Evolutionary conservation across 2,113 vertebrate species (phyloP).

Genomic region (Ammodytes marinus): DNA sequence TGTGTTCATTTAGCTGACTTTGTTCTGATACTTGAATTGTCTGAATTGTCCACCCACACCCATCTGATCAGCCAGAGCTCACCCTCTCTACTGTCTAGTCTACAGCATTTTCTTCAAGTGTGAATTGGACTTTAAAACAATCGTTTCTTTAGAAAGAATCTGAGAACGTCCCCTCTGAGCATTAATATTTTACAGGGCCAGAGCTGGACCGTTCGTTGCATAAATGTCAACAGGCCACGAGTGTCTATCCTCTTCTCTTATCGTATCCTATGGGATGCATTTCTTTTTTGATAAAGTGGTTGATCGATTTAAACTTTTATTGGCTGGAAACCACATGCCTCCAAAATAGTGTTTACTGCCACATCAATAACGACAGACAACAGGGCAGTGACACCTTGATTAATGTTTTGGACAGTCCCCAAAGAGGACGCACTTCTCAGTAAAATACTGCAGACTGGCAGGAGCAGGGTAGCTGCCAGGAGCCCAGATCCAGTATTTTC

Average conservation of each 20-base stretch:
- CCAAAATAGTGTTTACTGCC: not conserved
- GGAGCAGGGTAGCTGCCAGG: not conserved
- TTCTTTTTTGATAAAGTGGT: not conserved
- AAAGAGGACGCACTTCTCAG: not conserved
- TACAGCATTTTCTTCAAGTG: conserved; percentile 1
- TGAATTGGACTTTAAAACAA: conserved; percentile 12
- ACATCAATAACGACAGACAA: not conserved
- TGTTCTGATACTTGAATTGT: conserved; percentile 36
- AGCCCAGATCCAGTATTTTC: not conserved
- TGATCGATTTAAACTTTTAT: not conserved
- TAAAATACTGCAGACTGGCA: not conserved
- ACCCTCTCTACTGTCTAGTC: not conserved
- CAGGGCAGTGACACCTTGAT: not conserved
- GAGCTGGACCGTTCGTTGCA: not conserved
- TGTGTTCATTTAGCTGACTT: conserved; percentile 44
- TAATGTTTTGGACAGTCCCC: not conserved
- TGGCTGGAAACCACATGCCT: not conserved
- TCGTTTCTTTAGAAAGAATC: not conserved
- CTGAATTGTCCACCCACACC: conserved; percentile 47
- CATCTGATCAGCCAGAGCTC: conserved; percentile 35
- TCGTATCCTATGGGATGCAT: no score
- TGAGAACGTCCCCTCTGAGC: not conserved
- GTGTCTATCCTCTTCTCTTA: not conserved
- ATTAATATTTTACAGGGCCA: not conserved
- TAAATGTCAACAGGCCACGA: not conserved